Base-by-base conservation (phyloP, 2,888 invertebrate species). In the Asteroscopus sphinx region DNA sequence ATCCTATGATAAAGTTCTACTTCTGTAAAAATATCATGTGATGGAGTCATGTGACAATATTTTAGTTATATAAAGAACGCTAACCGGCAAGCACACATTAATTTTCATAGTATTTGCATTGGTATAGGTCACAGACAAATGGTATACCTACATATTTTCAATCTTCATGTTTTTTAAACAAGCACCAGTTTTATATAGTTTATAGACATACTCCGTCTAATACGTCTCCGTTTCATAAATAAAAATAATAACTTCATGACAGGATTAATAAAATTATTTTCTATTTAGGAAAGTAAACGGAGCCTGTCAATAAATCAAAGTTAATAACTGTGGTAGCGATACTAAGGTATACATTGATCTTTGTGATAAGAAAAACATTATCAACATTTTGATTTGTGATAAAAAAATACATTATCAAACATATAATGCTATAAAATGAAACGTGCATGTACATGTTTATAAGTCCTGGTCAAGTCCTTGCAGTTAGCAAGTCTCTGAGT, bases 91-190 rank as follows among this genome's bases (percentile, higher is more conserved):
- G 28, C 36, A 44, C 45, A 41, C 37, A 21, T 13, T 33, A 21
- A 36, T 28, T 28, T 87, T 97, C 1, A 95, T 97, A 39, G 77
- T 15, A 48, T n/a, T 28, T n/a, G 26, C 17, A 48, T n/a, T 28
- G 16, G 26, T 32, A 12, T n/a, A 28, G 15, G 17, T n/a, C n/a
- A n/a, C n/a, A n/a, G n/a, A n/a, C n/a, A n/a, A n/a, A n/a, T n/a
- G n/a, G n/a, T n/a, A n/a, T n/a, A n/a, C 17, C 2, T 37, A 21
- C 12, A 25, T 30, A 15, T 40, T 33, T 33, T 17, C 39, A 55
- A 44, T 42, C 15, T 40, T 47, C 42, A 48, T 44, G 46, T 30
- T 21, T 15, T 21, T 33, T 46, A 28, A 32, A 17, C 33, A 33
- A 25, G 9, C 28, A 28, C 28, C 28, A 8, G n/a, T n/a, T n/a